phyloP scores from a whole-genome alignment of 2,797 vertebrate genomes.

The Tauraco hartlaubi region DNA sequence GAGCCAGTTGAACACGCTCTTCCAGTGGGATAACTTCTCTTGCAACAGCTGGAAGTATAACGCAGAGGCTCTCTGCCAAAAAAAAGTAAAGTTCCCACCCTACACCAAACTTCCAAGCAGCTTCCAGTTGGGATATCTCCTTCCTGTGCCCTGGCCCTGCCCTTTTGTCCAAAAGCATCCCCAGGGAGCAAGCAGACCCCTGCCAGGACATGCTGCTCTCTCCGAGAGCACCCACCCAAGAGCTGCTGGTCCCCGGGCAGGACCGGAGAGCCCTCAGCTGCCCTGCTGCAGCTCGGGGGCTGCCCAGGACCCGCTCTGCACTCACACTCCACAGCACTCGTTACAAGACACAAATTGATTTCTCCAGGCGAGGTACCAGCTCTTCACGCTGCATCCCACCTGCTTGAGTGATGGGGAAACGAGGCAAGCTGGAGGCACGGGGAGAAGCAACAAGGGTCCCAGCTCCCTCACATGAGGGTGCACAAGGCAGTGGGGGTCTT shows the following conservation, averaged over 20 bases:
- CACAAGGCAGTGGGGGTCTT: background rate
- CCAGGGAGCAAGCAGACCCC: background rate
- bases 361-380: background rate
- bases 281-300: fast-evolving
- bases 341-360: background rate
- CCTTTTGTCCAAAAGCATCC: background rate
- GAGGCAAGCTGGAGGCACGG: fast-evolving
- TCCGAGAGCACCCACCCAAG: fast-evolving
- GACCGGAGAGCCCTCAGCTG: background rate
- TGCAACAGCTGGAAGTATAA: background rate
- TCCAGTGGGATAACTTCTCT: fast-evolving
- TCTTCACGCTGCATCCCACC: background rate
- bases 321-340: fast-evolving
- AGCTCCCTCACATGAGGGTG: fast-evolving
- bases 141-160: background rate
- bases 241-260: background rate
- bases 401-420: fast-evolving
- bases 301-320: fast-evolving
- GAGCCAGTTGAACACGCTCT: background rate
- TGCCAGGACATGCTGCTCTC: background rate
- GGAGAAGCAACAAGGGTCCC: background rate
- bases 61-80: background rate
- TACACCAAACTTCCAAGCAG: background rate
- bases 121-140: background rate
- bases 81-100: background rate